Conservation (phyloP, 35 echinoderm and acorn worm genomes). For the Apostichopus parvimensis region DNA sequence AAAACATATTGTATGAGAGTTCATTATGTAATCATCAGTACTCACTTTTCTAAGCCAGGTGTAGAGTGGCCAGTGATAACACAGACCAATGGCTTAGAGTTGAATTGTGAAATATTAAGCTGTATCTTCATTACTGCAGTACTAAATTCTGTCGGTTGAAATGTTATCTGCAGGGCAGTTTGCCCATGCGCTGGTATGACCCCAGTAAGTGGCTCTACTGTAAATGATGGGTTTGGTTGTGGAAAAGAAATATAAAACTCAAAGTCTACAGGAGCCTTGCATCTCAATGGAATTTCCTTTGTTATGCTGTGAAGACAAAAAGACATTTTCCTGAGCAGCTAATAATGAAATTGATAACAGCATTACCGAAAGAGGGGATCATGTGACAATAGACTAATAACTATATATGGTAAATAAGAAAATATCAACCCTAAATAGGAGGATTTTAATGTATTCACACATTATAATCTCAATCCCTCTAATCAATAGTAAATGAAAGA, state of each 20-base stretch:
- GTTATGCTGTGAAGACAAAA: constrained; percentile 60
- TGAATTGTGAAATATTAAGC: constrained; percentile 92
- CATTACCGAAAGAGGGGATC: too few species aligned
- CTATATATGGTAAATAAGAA: not conserved
- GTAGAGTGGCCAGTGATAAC: constrained; percentile 70
- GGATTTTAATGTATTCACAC: not conserved
- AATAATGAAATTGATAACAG: too few species aligned
- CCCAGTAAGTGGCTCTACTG: constrained; percentile 75
- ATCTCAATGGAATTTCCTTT: constrained; percentile 81
- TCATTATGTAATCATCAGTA: not conserved
- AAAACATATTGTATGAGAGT: too few species aligned
- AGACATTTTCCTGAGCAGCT: not conserved
- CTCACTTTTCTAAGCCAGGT: constrained; percentile 91
- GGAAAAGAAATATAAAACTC: constrained; percentile 87
- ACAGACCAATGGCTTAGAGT: constrained; percentile 85
- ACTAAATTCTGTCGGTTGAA: constrained; percentile 89
- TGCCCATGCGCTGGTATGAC: constrained; percentile 86
- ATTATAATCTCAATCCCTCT: not conserved
- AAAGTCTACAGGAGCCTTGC: constrained; percentile 94
- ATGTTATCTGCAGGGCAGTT: constrained; percentile 66
- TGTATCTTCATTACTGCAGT: constrained; percentile 96
- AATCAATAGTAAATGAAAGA: not conserved
- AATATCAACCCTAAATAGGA: not conserved
- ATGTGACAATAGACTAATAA: too few species aligned
- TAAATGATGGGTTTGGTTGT: constrained; percentile 83